Conservation (phyloP, 2,113 vertebrate species). For the Probosciger aterrimus region DNA sequence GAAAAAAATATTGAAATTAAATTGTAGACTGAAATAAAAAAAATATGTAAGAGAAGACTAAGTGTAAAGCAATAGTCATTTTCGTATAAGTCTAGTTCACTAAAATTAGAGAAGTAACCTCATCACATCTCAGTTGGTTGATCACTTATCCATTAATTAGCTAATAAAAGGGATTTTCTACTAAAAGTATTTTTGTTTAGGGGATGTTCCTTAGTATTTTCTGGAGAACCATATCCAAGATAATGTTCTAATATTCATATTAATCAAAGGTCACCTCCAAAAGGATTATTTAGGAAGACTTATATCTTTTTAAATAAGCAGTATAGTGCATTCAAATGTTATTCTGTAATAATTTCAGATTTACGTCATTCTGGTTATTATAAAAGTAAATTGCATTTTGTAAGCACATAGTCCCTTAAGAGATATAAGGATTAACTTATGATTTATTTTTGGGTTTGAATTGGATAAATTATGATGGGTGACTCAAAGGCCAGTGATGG, state of each 20-base stretch:
- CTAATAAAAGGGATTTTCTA: constrained; percentile 30
- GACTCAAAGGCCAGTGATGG: background rate
- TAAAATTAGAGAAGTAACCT: constrained; percentile 24
- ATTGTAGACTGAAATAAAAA: background rate
- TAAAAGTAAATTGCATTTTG: background rate
- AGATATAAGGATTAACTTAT: background rate
- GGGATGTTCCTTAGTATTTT: background rate
- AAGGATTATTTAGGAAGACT: background rate
- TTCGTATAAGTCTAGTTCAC: background rate
- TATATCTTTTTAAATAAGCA: background rate
- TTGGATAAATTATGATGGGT: background rate
- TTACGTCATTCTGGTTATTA: background rate
- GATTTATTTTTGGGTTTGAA: background rate
- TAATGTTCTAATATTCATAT: background rate
- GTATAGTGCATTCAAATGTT: background rate
- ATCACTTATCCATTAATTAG: constrained; percentile 31
- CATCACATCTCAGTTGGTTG: background rate
- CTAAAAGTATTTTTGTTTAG: background rate
- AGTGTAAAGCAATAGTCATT: background rate
- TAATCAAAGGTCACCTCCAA: background rate
- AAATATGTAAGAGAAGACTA: background rate
- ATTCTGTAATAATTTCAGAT: background rate
- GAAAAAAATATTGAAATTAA: background rate
- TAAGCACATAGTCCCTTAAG: background rate
- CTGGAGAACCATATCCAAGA: constrained; percentile 1